Base-by-base conservation (phyloP, 1,140 invertebrate species). In the Parapsyche elsis region DNA sequence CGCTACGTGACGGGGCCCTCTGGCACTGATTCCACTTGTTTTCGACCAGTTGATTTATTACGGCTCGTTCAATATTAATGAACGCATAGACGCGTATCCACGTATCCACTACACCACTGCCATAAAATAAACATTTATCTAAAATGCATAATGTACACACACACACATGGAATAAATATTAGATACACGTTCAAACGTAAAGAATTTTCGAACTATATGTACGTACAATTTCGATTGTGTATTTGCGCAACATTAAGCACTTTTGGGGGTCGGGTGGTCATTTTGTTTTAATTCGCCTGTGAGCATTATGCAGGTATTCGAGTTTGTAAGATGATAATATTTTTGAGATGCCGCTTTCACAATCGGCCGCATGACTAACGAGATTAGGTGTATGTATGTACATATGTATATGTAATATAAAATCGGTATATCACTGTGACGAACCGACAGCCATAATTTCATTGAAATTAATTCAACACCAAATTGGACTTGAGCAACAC, bases 361-460 rank as follows among this genome's bases (percentile, higher is more conserved):
- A 67, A 67, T 67, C 21, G 21, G 64, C 24, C 64, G 64, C 64
- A 67, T 67, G 64, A 67, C 64, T 67, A 67, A 67, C 64, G 64
- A 67, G 64, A 67, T 67, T 67, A 67, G 24, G 24, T 12, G 9
- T 23, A 23, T 23, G 21, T 67, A 61, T 9, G 16, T n/a, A n/a
- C n/a, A n/a, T n/a, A n/a, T n/a, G n/a, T n/a, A n/a, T n/a, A n/a
- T n/a, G n/a, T n/a, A n/a, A n/a, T n/a, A n/a, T 38, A 38, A 38
- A 38, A 38, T 38, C 30, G 30, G 30, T 38, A 38, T 7, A 38
- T 38, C 30, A 38, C 30, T 38, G 7, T 38, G 30, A 38, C 7
- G 30, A 38, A 38, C 30, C 2, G 30, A 38, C 30, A 38, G 30
- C 30, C 26, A 2, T 67, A 67, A 67, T 67, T 67, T 10, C 21